Conservation (phyloP, 2,888 invertebrate genomes). For the Ceraclea dissimilis region DNA sequence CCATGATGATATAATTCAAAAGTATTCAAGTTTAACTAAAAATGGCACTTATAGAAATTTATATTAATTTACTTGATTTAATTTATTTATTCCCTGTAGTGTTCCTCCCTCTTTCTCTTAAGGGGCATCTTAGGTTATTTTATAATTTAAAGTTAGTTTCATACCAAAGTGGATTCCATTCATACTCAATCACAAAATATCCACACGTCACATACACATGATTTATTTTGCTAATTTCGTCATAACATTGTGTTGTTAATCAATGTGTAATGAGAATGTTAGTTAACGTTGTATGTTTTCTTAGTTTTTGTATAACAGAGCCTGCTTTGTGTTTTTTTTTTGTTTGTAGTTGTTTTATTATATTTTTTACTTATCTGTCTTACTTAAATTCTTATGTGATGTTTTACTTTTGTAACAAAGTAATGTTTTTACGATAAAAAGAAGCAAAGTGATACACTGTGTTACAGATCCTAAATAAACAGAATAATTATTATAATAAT, state of each 20-base stretch:
- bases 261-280: not conserved
- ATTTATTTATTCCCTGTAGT: too few species aligned
- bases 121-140: too few species aligned
- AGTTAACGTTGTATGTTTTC: not conserved
- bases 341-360: not conserved
- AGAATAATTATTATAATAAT: not conserved
- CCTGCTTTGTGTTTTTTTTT: not conserved
- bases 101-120: too few species aligned
- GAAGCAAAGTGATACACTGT: not conserved
- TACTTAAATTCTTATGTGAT: not conserved
- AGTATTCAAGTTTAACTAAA: too few species aligned
- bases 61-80: too few species aligned
- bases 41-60: too few species aligned
- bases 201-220: not conserved
- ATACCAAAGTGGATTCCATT: too few species aligned
- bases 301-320: not conserved
- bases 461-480: not conserved
- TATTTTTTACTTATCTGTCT: not conserved
- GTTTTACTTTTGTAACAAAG: too few species aligned
- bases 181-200: too few species aligned
- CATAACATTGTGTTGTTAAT: not conserved
- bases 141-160: too few species aligned
- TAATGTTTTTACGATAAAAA: too few species aligned
- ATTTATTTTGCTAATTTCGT: not conserved
- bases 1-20: too few species aligned